A percentile compares a stretch with the other conserved stretches of the same genome.
These are phyloP conservation scores for Pollenia angustigena DNA, from an alignment of 2,888 invertebrate species.

Conservation along the genomic window DNA sequence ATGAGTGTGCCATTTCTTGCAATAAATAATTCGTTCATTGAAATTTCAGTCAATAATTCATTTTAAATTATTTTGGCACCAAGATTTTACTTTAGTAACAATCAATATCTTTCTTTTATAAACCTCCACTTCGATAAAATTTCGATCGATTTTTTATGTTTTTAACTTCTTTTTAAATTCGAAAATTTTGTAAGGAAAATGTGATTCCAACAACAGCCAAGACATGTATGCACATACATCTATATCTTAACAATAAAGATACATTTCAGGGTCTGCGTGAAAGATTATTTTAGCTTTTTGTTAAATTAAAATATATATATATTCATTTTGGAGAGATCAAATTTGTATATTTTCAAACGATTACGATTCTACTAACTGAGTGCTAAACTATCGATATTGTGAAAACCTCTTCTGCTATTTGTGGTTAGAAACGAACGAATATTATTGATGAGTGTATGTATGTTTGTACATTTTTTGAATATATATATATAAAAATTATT, in stretches of 20 bases:
- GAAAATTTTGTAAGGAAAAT: neutral
- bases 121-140: neutral
- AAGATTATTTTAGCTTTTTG: too few species aligned
- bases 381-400: neutral
- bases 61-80: slow-evolving; percentile 62
- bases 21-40: slow-evolving; percentile 19
- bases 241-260: neutral
- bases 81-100: slow-evolving; percentile 18
- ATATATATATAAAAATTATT: neutral
- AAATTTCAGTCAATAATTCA: slow-evolving; percentile 37
- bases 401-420: neutral
- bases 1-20: slow-evolving; percentile 69
- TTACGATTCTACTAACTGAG: too few species aligned
- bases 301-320: too few species aligned
- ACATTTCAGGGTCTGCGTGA: too few species aligned
- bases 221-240: neutral
- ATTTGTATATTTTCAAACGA: too few species aligned
- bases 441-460: neutral
- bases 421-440: neutral
- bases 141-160: slow-evolving; percentile 20
- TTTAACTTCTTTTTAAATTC: slow-evolving; percentile 2
- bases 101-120: neutral
- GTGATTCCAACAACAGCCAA: neutral
- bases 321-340: too few species aligned
- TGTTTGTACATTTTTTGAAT: slow-evolving; percentile 31